A percentile compares a stretch with the other conserved stretches of the same genome.
Conservation (phyloP, 2,113 vertebrate species). For the Cercopithecus mona region DNA sequence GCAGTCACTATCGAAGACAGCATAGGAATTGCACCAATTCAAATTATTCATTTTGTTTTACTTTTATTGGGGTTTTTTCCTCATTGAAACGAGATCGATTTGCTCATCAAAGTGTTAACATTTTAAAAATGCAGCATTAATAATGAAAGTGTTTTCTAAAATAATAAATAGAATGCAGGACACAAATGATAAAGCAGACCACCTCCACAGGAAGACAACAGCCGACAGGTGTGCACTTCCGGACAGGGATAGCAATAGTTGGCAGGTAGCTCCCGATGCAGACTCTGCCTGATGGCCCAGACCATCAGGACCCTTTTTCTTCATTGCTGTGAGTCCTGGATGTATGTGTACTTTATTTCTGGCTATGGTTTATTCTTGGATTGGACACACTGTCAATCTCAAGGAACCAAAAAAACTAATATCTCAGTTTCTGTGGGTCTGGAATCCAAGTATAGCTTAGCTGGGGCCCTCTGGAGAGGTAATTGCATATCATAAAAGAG, state of each 20-base stretch:
- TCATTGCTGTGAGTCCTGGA: neutral
- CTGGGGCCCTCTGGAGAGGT: neutral
- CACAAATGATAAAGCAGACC: neutral
- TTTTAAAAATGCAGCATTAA: neutral
- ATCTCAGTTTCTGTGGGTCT: neutral
- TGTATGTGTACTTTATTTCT: neutral
- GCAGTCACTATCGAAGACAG: neutral
- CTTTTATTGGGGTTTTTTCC: neutral
- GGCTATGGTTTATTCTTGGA: neutral
- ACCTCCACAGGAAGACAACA: neutral
- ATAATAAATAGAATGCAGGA: neutral
- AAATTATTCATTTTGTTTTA: neutral
- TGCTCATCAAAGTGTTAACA: neutral
- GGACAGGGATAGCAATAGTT: neutral
- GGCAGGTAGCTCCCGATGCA: neutral
- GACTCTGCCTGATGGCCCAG: neutral
- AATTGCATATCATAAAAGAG: neutral
- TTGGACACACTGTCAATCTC: neutral
- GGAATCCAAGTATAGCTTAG: neutral
- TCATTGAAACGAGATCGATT: neutral
- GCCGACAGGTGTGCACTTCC: neutral
- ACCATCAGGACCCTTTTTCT: neutral
- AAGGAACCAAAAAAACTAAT: neutral
- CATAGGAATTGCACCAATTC: neutral
- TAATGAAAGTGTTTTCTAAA: neutral